These are phyloP conservation scores for Diplodus puntazzo DNA, from an alignment of 2,797 vertebrate species.

Conservation along the genomic window DNA sequence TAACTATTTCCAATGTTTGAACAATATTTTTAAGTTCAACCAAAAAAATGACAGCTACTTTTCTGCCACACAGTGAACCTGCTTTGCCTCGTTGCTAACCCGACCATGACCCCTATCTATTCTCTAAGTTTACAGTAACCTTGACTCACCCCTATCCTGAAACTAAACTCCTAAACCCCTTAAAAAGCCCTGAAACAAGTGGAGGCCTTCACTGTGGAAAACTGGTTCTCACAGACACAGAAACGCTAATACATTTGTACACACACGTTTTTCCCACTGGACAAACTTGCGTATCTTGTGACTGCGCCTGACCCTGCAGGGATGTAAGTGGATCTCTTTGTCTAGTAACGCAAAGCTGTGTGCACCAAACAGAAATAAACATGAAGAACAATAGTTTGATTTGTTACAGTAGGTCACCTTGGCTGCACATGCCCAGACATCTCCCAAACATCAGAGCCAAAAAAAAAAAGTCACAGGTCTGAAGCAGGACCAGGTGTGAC, in stretches of 20 bases:
- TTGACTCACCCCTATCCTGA: no score
- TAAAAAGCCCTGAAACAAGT: background rate
- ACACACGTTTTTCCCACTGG: background rate
- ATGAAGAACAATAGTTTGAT: constrained; percentile 25
- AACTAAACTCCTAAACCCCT: no score
- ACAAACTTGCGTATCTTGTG: constrained; percentile 16
- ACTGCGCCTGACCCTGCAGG: constrained; percentile 42
- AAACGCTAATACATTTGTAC: background rate
- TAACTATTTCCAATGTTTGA: no score
- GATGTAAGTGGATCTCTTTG: constrained; percentile 4
- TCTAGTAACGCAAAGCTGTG: constrained; percentile 5
- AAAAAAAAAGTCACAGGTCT: background rate
- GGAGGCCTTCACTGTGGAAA: background rate
- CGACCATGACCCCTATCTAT: no score
- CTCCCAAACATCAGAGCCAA: background rate
- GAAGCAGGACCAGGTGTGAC: background rate
- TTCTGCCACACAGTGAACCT: no score
- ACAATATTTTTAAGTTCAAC: no score
- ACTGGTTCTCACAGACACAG: constrained; percentile 13
- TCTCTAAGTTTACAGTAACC: no score
- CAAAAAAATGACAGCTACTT: no score
- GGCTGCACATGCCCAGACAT: constrained; percentile 26
- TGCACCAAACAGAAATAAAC: constrained; percentile 17
- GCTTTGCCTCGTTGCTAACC: no score
- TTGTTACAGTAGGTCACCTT: background rate